Evolutionary conservation across 2,797 vertebrate genomes (phyloP), one percentile per base, ranked within the genome.

Genomic region (Lagocephalus sceleratus): DNA sequence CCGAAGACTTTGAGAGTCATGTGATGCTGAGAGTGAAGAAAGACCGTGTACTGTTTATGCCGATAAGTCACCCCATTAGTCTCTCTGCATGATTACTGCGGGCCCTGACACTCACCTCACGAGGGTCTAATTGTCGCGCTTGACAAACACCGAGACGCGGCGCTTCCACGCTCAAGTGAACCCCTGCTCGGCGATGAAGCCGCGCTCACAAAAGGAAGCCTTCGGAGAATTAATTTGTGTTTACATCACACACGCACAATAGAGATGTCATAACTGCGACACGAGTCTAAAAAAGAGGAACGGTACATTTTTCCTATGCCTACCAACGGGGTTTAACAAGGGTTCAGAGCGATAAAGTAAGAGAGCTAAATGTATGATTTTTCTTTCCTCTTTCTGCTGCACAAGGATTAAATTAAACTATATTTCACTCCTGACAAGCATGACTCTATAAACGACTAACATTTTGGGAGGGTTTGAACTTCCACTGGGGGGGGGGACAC

Each of bases 341-440:
- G 32, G 11, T 35, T 35, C 32, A 14, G 32, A 35, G 12, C 32
- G 32, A 35, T 35, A 35, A 35, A 14, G 11, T 35, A 35, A 14
- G 12, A 50, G 48, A 69, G 54, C 47, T 73, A 78, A 75, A 52
- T 55, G 54, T 48, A 64, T 54, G 46, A 55, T 63, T 4, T 58
- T 47, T 63, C n/a, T n/a, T n/a, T n/a, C n/a, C n/a, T n/a, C n/a
- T n/a, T 51, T 74, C 65, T 42, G 51, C 51, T 68, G 56, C 59
- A 57, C 20, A 45, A 23, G 63, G 66, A 84, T 82, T 77, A 83
- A 78, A 73, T 63, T 57, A 73, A 80, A 74, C 52, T 68, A 42
- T 54, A 73, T 68, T 76, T 70, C 66, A 76, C 57, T 63, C 66
- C 67, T 66, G 80, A 81, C 71, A 78, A 73, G 55, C 73, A 47